Base-by-base conservation (phyloP, 2,113 vertebrate genomes). In the Scophthalmus maximus region DNA sequence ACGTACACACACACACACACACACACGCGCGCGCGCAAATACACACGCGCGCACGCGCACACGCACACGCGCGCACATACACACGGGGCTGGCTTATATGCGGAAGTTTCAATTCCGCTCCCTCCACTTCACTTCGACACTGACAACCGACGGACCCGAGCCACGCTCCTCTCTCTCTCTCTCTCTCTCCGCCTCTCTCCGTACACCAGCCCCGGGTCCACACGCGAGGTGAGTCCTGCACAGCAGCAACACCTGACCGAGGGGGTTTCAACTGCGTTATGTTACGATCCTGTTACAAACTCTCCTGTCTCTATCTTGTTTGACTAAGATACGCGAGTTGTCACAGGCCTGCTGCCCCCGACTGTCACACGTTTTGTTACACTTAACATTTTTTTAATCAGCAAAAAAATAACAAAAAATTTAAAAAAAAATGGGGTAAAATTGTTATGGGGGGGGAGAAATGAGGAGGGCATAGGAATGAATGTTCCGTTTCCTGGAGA, bases 91-190 rank as follows among this genome's bases (percentile, higher is more conserved):
- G 76, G 82, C 61, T 87, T 82, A 84, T 32, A 91, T 55, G 77
- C 92, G 92, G 92, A 93, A 93, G 92, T 87, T 63, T 58, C 15
- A 79, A 51, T 81, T 87, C 84, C 84, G 79, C 58, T 88, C 78
- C 68, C 40, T 52, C 38, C 71, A 89, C 67, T 88, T 75, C 9
- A 73, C 55, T 85, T 18, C 20, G 32, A 72, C 72, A 56, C 69
- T 49, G 73, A 76, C 68, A 72, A 22, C 58, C 38, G 57, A 82
- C 76, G 60, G 76, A 78, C 56, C 15, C 12, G 12, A 73, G 77
- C 44, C 81, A 68, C 85, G 77, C 83, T 87, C 75, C 56, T 50
- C 65, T 27, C 68, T n/a, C n/a, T n/a, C n/a, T n/a, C n/a, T n/a
- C n/a, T n/a, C 40, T 53, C 64, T 20, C 68, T 44, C 22, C 68